Percentiles rank a stretch among this genome's conserved stretches.
Conservation (phyloP, 2,797 vertebrate species). For the Spinus olivaceus region DNA sequence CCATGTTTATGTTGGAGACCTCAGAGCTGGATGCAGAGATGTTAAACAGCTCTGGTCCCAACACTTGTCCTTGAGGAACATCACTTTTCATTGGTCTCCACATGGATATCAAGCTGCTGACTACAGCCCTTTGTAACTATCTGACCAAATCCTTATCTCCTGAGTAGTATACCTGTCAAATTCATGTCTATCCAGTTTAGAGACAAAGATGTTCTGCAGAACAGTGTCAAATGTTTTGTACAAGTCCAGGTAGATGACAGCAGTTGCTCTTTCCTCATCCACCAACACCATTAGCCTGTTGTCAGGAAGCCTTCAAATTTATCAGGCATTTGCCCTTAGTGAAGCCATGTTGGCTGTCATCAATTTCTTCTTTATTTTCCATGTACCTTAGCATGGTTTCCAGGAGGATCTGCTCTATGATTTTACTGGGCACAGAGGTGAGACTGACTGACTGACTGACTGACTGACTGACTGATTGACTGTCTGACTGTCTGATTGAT, state of each 20-base stretch:
- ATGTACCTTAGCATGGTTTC: background rate
- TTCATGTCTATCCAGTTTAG: background rate
- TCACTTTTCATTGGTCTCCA: background rate
- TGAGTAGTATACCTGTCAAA: background rate
- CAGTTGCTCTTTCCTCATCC: background rate
- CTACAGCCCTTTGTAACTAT: background rate
- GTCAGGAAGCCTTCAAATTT: background rate
- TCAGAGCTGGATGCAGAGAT: background rate
- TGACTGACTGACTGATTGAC: fast-evolving
- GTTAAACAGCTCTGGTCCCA: too few species aligned
- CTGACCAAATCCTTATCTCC: background rate
- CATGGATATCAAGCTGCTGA: fast-evolving
- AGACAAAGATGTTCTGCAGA: background rate
- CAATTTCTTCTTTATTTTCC: background rate
- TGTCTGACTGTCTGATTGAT: background rate
- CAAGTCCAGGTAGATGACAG: background rate
- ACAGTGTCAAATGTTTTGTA: background rate
- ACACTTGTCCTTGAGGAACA: fast-evolving
- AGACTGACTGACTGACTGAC: background rate
- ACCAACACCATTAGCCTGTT: background rate
- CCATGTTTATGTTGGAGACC: background rate
- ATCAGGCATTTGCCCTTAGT: background rate
- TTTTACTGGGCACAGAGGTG: background rate
- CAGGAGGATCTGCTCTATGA: background rate
- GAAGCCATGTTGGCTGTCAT: background rate